phyloP scores from a whole-genome alignment of 2,888 invertebrate genomes.

The Ceraclea dissimilis region DNA sequence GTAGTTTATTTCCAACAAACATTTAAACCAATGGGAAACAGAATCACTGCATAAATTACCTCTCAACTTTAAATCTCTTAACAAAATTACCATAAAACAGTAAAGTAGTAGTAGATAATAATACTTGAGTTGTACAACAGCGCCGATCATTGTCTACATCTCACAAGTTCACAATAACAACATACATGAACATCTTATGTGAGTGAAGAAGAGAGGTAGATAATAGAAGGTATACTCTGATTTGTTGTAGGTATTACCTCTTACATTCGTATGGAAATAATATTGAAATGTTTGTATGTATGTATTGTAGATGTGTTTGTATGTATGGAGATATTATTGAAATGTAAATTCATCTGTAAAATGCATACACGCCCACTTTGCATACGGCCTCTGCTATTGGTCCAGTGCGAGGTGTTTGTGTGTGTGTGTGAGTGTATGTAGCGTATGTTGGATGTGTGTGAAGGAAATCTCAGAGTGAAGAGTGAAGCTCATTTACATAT shows the following conservation, averaged over 20 bases:
- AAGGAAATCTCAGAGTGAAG: conserved; percentile 2
- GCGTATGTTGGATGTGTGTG: background rate
- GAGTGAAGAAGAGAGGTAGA: no score
- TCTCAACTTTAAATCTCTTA: background rate
- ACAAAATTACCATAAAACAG: background rate
- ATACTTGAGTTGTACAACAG: no score
- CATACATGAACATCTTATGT: no score
- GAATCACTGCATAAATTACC: background rate
- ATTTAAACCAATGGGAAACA: background rate
- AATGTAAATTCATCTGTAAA: conserved; percentile 8
- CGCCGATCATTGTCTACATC: no score
- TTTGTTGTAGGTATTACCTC: no score
- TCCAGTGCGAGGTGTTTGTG: conserved; percentile 13
- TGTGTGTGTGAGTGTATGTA: conserved; percentile 3
- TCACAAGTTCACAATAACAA: no score
- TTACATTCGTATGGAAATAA: background rate
- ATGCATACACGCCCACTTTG: conserved; percentile 25
- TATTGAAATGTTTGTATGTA: background rate
- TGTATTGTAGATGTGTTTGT: background rate
- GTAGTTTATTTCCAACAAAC: background rate
- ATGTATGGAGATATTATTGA: background rate
- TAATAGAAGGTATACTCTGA: no score
- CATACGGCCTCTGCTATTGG: conserved; percentile 23
- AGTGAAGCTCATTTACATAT: background rate
- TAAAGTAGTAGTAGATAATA: background rate